Percentiles rank a stretch among this genome's conserved stretches.
phyloP scores from a whole-genome alignment of 2,797 vertebrate species.

The Brachyrhaphis roseni region DNA sequence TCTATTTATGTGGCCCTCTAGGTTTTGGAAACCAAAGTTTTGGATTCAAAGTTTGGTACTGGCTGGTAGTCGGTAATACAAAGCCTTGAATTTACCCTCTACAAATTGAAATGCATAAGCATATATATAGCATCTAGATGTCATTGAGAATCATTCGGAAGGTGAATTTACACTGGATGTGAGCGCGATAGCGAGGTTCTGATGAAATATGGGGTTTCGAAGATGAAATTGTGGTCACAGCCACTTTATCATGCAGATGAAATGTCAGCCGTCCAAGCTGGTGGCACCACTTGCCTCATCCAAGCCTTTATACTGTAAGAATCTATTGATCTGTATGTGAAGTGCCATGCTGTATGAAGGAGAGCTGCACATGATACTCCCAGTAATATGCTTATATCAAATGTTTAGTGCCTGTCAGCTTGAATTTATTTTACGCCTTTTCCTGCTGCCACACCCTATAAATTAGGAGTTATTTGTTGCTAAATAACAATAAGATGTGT shows the following conservation, averaged over 20 bases:
- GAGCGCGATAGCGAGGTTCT: constrained; percentile 20
- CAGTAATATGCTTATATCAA: constrained; percentile 30
- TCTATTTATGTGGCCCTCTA: too few relatives aligned
- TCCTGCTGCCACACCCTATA: constrained; percentile 28
- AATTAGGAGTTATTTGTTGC: constrained; percentile 32
- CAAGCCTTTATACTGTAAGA: constrained; percentile 34
- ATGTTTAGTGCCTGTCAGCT: constrained; percentile 18
- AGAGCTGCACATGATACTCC: constrained; percentile 1
- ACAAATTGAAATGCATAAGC: constrained; percentile 40
- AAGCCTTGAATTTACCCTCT: constrained; percentile 17
- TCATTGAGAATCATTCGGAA: constrained; percentile 39
- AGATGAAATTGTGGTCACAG: constrained; percentile 26
- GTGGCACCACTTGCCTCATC: constrained; percentile 48
- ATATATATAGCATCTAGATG: constrained; percentile 27
- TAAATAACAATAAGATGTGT: constrained; percentile 11
- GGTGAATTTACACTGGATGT: constrained; percentile 25
- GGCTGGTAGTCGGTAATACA: constrained; percentile 21
- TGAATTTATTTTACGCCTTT: constrained; percentile 24
- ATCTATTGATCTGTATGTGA: constrained; percentile 57
- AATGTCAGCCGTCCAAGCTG: constrained; percentile 10
- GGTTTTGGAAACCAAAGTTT: not conserved
- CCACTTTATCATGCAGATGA: constrained; percentile 51
- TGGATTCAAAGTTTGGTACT: not conserved
- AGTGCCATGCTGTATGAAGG: constrained; percentile 10
- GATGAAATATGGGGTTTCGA: constrained; percentile 41